phyloP scores from a whole-genome alignment of 2,113 vertebrate genomes.

The Leptodactylus fuscus region DNA sequence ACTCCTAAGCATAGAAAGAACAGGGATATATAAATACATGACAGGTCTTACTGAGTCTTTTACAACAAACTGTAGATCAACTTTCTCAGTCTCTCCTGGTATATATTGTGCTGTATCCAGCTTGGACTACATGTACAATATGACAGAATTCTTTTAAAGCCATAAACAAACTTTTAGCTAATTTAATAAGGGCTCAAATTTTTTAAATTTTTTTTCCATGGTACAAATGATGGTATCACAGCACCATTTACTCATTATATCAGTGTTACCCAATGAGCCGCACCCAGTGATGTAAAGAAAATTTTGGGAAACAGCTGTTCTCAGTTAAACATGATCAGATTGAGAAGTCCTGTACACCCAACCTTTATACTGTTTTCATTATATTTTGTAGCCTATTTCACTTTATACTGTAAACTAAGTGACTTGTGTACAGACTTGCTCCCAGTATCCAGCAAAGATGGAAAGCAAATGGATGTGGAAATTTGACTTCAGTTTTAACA shows the following conservation, averaged over 20 bases:
- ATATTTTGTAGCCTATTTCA: neutral
- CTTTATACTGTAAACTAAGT: neutral
- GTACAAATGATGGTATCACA: neutral
- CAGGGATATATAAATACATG: too few species aligned
- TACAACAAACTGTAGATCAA: too few species aligned
- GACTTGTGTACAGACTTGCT: neutral
- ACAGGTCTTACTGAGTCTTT: too few species aligned
- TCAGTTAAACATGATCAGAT: neutral
- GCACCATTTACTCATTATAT: neutral
- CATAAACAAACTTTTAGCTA: too few species aligned
- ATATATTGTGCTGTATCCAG: too few species aligned
- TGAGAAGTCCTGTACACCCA: neutral
- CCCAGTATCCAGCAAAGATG: neutral
- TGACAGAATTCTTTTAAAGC: too few species aligned
- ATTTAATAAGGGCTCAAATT: neutral
- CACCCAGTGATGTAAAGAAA: slow-evolving; percentile 3
- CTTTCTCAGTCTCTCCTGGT: too few species aligned
- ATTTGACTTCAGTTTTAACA: too few species aligned
- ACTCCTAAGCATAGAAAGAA: too few species aligned
- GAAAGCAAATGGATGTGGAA: neutral
- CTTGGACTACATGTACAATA: too few species aligned
- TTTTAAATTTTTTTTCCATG: neutral
- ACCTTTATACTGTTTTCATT: neutral
- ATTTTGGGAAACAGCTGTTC: slow-evolving; percentile 14
- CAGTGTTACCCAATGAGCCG: neutral